Conservation (phyloP, 1,140 invertebrate species). For the Ceratina japonica region DNA sequence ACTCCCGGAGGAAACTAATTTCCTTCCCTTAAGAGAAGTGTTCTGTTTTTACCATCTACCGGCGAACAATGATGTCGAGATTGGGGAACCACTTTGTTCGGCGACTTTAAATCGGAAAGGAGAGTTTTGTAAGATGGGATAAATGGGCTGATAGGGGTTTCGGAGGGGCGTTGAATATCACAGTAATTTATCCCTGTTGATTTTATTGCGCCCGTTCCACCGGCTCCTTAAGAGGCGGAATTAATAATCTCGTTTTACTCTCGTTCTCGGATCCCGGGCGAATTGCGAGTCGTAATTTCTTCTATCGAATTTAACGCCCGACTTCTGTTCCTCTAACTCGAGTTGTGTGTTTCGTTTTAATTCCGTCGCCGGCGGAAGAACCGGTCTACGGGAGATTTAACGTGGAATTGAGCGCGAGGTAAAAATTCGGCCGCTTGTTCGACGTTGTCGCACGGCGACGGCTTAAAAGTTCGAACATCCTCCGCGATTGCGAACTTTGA, state of each 20-base stretch:
- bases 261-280: background rate
- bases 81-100: background rate
- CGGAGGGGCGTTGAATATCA: background rate
- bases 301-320: background rate
- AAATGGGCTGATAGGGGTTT: background rate
- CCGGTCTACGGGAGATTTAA: too few relatives aligned
- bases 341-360: too few relatives aligned
- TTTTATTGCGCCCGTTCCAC: background rate
- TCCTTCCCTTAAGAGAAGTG: constrained; percentile 20
- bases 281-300: background rate
- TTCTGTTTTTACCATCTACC: constrained; percentile 8
- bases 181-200: background rate
- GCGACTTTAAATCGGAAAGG: background rate
- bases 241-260: too few relatives aligned
- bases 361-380: background rate
- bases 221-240: too few relatives aligned
- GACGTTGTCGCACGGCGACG: constrained; percentile 21
- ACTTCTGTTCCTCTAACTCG: too few relatives aligned
- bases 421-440: constrained; percentile 1
- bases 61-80: background rate
- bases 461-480: constrained; percentile 31
- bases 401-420: too few relatives aligned
- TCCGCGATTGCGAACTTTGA: background rate
- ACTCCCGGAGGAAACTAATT: constrained; percentile 17
- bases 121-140: background rate